phyloP scores from a whole-genome alignment of 2,888 invertebrate species.

The Mesochorus sp. region DNA sequence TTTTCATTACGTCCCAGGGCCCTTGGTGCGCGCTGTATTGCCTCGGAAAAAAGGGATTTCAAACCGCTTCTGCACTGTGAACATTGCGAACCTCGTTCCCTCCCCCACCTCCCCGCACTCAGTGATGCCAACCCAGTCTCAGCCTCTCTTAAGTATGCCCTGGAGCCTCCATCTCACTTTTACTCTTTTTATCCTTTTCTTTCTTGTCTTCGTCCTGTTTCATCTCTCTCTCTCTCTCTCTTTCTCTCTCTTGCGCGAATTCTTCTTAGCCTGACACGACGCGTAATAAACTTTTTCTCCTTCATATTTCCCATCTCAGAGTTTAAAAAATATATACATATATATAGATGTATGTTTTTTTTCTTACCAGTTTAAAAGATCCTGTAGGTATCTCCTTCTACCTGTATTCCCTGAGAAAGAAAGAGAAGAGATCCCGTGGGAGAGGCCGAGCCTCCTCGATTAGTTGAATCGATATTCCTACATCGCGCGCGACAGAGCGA shows the following conservation, averaged over 20 bases:
- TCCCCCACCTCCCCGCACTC: slow-evolving; percentile 53
- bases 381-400: slow-evolving; percentile 18
- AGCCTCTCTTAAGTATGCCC: slow-evolving; percentile 51
- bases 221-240: slow-evolving; percentile 22
- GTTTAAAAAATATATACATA: no score
- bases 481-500: slow-evolving; percentile 26
- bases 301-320: slow-evolving; percentile 51
- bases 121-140: slow-evolving; percentile 48
- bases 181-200: neutral
- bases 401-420: slow-evolving; percentile 11
- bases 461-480: slow-evolving; percentile 66
- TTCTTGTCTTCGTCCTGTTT: neutral
- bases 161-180: slow-evolving; percentile 53
- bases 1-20: slow-evolving; percentile 78
- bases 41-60: slow-evolving; percentile 69
- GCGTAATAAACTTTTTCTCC: slow-evolving; percentile 60
- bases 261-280: slow-evolving; percentile 58
- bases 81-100: slow-evolving; percentile 30
- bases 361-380: slow-evolving; percentile 24
- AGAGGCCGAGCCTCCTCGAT: slow-evolving; percentile 60
- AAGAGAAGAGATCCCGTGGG: slow-evolving; percentile 14
- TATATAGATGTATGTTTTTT: slow-evolving; percentile 19
- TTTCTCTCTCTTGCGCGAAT: slow-evolving; percentile 65
- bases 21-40: slow-evolving; percentile 63
- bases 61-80: slow-evolving; percentile 31